Conservation (phyloP, 2,888 invertebrate genomes). For the Andrena camellia region DNA sequence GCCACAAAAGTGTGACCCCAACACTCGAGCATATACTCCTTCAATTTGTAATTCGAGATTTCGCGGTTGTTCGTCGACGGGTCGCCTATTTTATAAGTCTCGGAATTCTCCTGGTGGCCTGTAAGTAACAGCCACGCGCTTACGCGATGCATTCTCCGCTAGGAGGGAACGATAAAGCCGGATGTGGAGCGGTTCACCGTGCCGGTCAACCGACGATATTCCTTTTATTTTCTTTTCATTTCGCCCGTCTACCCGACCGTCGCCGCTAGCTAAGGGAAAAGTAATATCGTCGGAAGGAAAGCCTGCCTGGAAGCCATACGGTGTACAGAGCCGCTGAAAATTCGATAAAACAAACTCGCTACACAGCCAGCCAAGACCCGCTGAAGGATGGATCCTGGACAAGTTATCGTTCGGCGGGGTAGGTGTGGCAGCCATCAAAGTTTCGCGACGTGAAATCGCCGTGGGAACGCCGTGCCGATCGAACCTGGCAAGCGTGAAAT, state of each 20-base stretch:
- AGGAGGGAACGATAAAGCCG: constrained; percentile 24
- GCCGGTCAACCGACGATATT: constrained; percentile 50
- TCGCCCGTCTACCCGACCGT: constrained; percentile 28
- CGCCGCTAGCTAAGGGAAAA: constrained; percentile 38
- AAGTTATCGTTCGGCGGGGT: constrained; percentile 66
- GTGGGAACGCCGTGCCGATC: constrained; percentile 71
- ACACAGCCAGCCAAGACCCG: constrained; percentile 48
- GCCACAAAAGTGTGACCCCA: background rate
- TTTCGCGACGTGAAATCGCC: constrained; percentile 73
- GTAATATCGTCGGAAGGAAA: constrained; percentile 64
- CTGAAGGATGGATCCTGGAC: constrained; percentile 66
- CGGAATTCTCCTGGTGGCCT: background rate
- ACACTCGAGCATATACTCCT: background rate
- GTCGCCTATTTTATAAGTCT: background rate
- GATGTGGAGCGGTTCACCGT: background rate
- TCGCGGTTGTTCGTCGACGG: background rate
- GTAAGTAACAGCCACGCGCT: constrained; percentile 23
- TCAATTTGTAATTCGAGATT: background rate
- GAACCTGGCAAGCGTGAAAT: constrained; percentile 68
- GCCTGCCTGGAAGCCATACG: constrained; percentile 57
- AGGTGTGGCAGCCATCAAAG: constrained; percentile 71
- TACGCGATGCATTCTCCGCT: constrained; percentile 26
- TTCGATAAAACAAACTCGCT: constrained; percentile 71
- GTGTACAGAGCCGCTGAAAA: constrained; percentile 58
- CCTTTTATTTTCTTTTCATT: constrained; percentile 60